Evolutionary conservation across 2,888 invertebrate species (phyloP).

Genomic region (Papilio gigon): DNA sequence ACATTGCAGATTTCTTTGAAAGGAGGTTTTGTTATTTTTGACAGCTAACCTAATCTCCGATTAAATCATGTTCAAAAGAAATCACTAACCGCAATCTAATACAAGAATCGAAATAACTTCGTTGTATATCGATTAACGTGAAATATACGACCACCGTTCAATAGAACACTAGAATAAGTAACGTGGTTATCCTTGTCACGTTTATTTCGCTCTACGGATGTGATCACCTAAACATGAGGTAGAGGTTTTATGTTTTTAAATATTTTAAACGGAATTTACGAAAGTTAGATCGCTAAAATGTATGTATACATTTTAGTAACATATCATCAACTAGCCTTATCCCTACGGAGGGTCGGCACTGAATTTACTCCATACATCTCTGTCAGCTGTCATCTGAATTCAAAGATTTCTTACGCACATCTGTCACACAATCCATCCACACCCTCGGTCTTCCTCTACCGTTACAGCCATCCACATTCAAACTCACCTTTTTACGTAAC

Average conservation of each 20-base stretch:
- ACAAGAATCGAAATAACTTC: constrained; percentile 11
- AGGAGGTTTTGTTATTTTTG: neutral
- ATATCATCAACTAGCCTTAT: no score
- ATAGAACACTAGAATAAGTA: constrained; percentile 1
- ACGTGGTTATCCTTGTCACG: constrained; percentile 23
- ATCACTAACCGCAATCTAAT: constrained; percentile 7
- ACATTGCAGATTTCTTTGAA: neutral
- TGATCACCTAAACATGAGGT: neutral
- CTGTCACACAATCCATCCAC: no score
- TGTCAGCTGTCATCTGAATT: no score
- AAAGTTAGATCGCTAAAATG: neutral
- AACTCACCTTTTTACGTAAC: no score
- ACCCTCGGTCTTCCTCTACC: no score
- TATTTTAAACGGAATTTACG: neutral
- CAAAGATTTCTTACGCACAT: no score
- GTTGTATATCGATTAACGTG: constrained; percentile 1
- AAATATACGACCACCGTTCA: neutral
- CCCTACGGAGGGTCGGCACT: no score
- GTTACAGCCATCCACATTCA: no score
- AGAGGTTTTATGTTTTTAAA: neutral
- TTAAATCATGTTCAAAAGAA: neutral
- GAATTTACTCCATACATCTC: no score
- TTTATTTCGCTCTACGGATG: neutral
- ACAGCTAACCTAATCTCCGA: neutral
- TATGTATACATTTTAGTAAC: neutral